A percentile compares a stretch with the other conserved stretches of the same genome.
phyloP scores from a whole-genome alignment of 2,113 vertebrate species.

The Thryonomys swinderianus region DNA sequence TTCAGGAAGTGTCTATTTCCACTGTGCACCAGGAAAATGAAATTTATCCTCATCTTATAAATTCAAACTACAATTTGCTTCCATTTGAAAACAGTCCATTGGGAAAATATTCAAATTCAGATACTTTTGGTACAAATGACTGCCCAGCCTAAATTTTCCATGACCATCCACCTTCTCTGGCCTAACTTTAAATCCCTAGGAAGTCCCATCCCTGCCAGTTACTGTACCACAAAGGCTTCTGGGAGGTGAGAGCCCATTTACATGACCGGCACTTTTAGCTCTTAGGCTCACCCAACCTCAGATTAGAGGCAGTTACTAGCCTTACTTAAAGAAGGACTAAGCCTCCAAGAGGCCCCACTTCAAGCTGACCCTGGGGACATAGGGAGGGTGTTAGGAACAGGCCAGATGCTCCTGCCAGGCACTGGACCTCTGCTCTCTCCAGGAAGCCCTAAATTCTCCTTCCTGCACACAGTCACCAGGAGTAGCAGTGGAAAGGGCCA shows the following conservation, averaged over 20 bases:
- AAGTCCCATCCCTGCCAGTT: background rate
- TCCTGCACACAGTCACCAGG: background rate
- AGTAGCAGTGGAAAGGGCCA: background rate
- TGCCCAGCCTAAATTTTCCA: background rate
- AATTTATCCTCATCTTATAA: background rate
- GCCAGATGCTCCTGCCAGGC: background rate
- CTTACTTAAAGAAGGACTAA: background rate
- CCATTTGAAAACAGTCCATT: background rate
- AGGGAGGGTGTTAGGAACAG: background rate
- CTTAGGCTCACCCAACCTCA: background rate
- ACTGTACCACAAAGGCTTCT: background rate
- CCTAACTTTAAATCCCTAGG: background rate
- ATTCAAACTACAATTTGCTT: background rate
- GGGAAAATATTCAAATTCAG: background rate
- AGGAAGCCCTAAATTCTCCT: background rate
- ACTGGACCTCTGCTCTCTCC: background rate
- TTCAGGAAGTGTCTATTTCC: background rate
- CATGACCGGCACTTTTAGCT: background rate
- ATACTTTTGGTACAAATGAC: background rate
- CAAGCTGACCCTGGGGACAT: background rate
- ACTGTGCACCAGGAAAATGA: background rate
- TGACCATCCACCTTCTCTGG: background rate
- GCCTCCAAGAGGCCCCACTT: background rate
- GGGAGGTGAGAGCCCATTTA: background rate
- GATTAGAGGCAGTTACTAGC: background rate